Conservation (phyloP, 1,140 invertebrate genomes). For the Planococcus citri region DNA sequence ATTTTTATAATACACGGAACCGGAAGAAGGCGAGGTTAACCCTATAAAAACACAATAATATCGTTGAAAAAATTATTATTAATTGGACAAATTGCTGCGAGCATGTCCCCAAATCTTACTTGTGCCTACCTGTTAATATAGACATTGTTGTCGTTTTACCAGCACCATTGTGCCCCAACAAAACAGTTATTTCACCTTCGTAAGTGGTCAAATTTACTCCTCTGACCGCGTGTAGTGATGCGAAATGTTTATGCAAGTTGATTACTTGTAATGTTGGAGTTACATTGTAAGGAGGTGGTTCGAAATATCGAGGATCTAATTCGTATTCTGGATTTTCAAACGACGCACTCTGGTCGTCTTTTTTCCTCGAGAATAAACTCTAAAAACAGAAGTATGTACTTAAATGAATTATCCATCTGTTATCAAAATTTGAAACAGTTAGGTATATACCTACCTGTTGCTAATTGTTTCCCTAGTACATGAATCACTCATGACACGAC, state of each 20-base stretch:
- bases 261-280: constrained; percentile 28
- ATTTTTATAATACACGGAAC: neutral
- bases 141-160: constrained; percentile 60
- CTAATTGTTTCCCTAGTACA: too few species aligned
- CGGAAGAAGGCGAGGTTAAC: neutral
- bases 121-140: constrained; percentile 52
- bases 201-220: constrained; percentile 44
- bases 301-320: constrained; percentile 29
- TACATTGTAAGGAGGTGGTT: constrained; percentile 26
- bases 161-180: constrained; percentile 66
- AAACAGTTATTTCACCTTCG: constrained; percentile 48
- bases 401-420: neutral
- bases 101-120: constrained; percentile 36
- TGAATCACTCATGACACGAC: too few species aligned
- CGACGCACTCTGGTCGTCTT: neutral
- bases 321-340: neutral
- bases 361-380: neutral
- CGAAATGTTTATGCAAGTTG: constrained; percentile 28
- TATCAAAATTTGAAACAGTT: neutral
- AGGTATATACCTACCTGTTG: neutral
- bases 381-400: too few species aligned
- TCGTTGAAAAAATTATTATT: too few species aligned
- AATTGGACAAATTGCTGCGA: neutral
- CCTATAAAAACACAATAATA: neutral
- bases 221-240: constrained; percentile 24